Base-by-base conservation (phyloP, 2,113 vertebrate genomes). In the Ceyx cyanopectus region DNA sequence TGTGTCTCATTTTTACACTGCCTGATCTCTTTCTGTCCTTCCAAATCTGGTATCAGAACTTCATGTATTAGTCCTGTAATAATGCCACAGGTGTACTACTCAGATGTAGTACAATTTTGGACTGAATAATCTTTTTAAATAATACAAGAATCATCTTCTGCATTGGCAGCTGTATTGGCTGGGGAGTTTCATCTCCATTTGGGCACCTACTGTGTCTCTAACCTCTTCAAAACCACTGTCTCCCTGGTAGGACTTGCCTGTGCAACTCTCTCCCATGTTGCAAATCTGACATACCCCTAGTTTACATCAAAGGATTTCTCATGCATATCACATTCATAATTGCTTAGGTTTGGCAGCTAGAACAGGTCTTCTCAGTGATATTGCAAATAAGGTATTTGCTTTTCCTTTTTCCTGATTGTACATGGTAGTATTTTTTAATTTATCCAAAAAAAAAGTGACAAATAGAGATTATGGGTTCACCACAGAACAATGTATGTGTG, bases 1-100 rank as follows among this genome's bases (percentile, higher is more conserved):
- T 78, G 15, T 80, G 19, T 53, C 69, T 92, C 50, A 51, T 85
- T 84, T 90, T 86, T 87, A 45, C 87, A 62, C 79, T 51, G 90
- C 62, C 29, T 63, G 13, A 62, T 87, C 37, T 83, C 69, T 68
- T 76, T 60, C 48, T 57, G 9, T 76, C 41, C 45, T 92, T 95
- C 45, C 20, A 87, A 51, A 51, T 76, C 62, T 94, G 53, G 8
- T 94, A 53, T 80, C 65, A 86, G 48, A 88, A 27, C 54, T 92
- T 58, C 30, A 82, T 9, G 8, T 79, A n/a, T 24, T 81, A 54
- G 73, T 74, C 32, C 50, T 70, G 15, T 61, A 70, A 50, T 72
- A 68, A 53, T 65, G 45, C 41, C 45, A 54, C 19, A 48, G 23
- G n/a, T 91, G n/a, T 63, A n/a, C 45, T 78, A 57, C 34, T 78